Conservation (phyloP, 2,888 invertebrate species). For the Acrocyrtus sp. region DNA sequence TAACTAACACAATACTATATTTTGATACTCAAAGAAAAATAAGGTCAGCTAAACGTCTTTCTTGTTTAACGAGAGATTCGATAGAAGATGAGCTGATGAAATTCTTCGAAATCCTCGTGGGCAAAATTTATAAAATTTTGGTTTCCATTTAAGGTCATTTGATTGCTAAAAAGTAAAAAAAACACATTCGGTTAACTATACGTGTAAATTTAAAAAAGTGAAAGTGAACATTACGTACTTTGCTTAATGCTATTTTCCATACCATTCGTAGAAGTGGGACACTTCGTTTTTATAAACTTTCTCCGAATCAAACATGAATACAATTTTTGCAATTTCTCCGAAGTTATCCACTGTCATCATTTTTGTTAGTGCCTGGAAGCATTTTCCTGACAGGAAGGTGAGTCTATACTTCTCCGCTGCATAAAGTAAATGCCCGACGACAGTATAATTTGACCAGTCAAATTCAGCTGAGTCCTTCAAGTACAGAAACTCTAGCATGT, state of each 20-base stretch:
- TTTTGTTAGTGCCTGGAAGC: constrained; percentile 17
- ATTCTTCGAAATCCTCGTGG: constrained; percentile 12
- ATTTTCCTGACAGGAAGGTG: not conserved
- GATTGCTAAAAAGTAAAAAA: constrained; percentile 19
- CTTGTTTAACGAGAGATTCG: too few relatives aligned
- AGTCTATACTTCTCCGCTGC: constrained; percentile 29
- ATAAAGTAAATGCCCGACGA: constrained; percentile 17
- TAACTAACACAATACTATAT: too few relatives aligned
- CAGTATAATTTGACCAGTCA: constrained; percentile 22
- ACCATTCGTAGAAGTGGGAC: constrained; percentile 30
- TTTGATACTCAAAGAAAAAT: too few relatives aligned
- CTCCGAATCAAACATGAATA: constrained; percentile 16
- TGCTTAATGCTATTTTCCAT: too few relatives aligned
- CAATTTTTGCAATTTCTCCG: constrained; percentile 18
- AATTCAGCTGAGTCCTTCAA: not conserved
- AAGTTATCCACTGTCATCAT: constrained; percentile 27
- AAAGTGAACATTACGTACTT: too few relatives aligned
- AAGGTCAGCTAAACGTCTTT: too few relatives aligned
- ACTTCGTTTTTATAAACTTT: constrained; percentile 34
- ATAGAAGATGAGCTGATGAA: constrained; percentile 24
- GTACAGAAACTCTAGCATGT: constrained; percentile 19
- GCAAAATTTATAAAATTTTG: constrained; percentile 24
- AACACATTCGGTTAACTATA: too few relatives aligned
- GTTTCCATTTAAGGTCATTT: constrained; percentile 16
- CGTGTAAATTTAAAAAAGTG: too few relatives aligned